Percentiles rank a stretch among this genome's conserved stretches.
phyloP scores from a whole-genome alignment of 2,888 invertebrate species.

The Acleris emargana region DNA sequence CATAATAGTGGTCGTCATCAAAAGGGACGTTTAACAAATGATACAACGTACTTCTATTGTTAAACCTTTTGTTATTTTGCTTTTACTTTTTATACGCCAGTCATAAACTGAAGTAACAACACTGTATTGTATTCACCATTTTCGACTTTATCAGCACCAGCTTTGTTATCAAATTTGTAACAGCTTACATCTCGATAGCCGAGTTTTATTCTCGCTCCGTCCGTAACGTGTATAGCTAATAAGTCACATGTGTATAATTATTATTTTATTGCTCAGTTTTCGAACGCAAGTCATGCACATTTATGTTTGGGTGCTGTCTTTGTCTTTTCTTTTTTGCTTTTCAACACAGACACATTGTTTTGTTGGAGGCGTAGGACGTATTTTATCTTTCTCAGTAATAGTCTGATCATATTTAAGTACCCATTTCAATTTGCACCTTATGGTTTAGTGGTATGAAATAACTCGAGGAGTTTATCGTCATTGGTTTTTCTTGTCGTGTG shows the following conservation, averaged over 20 bases:
- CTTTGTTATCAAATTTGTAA: constrained; percentile 40
- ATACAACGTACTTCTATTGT: constrained; percentile 80
- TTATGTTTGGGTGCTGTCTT: constrained; percentile 65
- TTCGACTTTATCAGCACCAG: constrained; percentile 36
- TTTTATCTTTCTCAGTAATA: constrained; percentile 55
- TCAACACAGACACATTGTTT: constrained; percentile 62
- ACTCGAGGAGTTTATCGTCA: constrained; percentile 25
- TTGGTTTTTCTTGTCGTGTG: constrained; percentile 34
- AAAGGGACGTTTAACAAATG: constrained; percentile 83
- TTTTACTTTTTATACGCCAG: constrained; percentile 55
- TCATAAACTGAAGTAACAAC: constrained; percentile 51
- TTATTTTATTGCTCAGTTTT: constrained; percentile 77
- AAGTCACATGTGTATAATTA: constrained; percentile 82
- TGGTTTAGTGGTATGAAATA: constrained; percentile 43
- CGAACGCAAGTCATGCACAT: constrained; percentile 74
- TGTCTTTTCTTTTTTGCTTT: constrained; percentile 57
- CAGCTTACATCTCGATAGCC: constrained; percentile 28
- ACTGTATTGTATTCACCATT: constrained; percentile 36
- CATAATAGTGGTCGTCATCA: constrained; percentile 80
- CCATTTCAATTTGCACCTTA: constrained; percentile 52
- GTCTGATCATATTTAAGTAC: constrained; percentile 52
- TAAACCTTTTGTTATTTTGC: constrained; percentile 78
- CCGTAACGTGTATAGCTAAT: constrained; percentile 73
- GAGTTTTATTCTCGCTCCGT: constrained; percentile 63
- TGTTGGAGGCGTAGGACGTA: constrained; percentile 62